Base-by-base conservation (phyloP, 2,888 invertebrate species). In the Drosophila neonasuta region DNA sequence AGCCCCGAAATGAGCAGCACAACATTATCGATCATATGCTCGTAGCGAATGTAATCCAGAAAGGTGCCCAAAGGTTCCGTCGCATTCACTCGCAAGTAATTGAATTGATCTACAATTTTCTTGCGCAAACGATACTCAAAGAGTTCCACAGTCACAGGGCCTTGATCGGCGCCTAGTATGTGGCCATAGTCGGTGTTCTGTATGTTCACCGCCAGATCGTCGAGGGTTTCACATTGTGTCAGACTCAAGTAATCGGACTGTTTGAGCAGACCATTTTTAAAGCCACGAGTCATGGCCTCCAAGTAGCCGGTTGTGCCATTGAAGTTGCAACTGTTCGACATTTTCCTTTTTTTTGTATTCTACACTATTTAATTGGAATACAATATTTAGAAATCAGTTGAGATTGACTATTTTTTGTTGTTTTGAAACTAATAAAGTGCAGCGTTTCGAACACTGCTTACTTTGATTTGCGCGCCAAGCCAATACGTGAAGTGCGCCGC, bases 21-120 rank as follows among this genome's bases (percentile, higher is more conserved):
- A 60, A 99, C 98, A 91, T 99, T 99, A 91, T 99, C 99, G 89
- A 99, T 99, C 99, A 99, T 99, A 91, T 99, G 99, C 90, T 98
- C 97, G 93, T 98, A 99, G 83, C 98, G 99, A 63, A 99, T 98
- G 89, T 97, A 99, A 90, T 99, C 99, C 86, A 99, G 91, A 91
- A 99, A 99, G 30, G 97, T 98, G 29, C 97, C 96, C 59, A 99
- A 92, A 0, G 99, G 99, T 89, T 98, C 98, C 7, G 98, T 96
- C 29, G 99, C 97, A 90, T 99, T 98, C 90, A 97, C 98, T 63
- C 99, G 93, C 90, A 99, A 93, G 91, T 99, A 99, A 89, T 97
- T 96, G 91, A 99, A 99, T 91, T 99, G 99, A 77, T 97, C 95
- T 7, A 99, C 98, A 45, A 99, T 93, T 90, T 98, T 99, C 90